Evolutionary conservation across 1,140 invertebrate species (phyloP).

Genomic region (fruit fly (Drosophila melanogaster)): DNA sequence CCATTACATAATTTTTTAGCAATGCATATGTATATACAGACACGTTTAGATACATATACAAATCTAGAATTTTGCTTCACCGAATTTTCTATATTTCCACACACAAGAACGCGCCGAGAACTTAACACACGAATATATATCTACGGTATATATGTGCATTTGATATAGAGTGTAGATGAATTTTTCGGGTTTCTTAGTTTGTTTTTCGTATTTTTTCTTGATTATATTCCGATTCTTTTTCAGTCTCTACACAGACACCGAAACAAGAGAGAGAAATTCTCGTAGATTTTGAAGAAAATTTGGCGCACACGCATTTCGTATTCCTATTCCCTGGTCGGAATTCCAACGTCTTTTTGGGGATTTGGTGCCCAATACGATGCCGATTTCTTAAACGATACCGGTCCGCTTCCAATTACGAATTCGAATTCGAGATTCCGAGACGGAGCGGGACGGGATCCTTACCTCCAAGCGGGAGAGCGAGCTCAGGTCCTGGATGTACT

Average conservation of each 20-base stretch:
- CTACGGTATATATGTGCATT: conserved; percentile 32
- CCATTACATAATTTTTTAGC: conserved; percentile 63
- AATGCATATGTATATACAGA: conserved; percentile 52
- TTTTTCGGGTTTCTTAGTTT: conserved; percentile 51
- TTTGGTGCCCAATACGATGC: neutral
- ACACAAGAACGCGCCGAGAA: conserved; percentile 60
- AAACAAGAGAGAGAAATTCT: conserved; percentile 25
- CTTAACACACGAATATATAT: conserved; percentile 33
- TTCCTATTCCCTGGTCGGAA: conserved; percentile 10
- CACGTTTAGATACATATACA: conserved; percentile 52
- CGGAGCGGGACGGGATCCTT: conserved; percentile 72
- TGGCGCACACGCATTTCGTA: conserved; percentile 44
- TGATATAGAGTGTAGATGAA: conserved; percentile 47
- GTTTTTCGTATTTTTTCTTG: conserved; percentile 28
- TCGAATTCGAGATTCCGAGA: too few relatives aligned
- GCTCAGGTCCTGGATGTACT: conserved; percentile 96
- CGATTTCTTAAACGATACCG: neutral
- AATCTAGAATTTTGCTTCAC: conserved; percentile 68
- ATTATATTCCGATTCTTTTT: conserved; percentile 31
- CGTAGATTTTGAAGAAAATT: conserved; percentile 31
- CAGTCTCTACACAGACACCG: conserved; percentile 33
- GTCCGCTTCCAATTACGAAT: neutral
- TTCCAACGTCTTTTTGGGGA: conserved; percentile 3
- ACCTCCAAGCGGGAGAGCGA: conserved; percentile 97
- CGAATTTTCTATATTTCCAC: conserved; percentile 80